Conservation (phyloP, 2,888 invertebrate species). For the Diplazon laetatorius region DNA sequence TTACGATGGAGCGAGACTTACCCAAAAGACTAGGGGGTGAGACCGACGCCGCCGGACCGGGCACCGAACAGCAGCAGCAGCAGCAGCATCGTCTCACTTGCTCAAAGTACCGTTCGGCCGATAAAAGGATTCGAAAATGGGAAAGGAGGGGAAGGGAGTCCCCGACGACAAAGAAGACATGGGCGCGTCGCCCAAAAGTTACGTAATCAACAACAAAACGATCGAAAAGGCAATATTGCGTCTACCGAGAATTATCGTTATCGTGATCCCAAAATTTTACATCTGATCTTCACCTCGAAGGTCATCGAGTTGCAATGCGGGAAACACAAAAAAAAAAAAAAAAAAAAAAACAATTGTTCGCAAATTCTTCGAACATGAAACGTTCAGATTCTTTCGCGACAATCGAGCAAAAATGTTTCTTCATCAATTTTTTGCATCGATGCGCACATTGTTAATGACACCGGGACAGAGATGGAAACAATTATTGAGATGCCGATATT, state of each 20-base stretch:
- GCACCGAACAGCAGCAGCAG: conserved; percentile 51
- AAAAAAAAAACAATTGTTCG: no score
- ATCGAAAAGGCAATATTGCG: neutral
- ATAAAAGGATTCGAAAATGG: conserved; percentile 47
- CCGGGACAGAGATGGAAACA: neutral
- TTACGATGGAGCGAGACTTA: conserved; percentile 74
- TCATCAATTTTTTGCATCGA: neutral
- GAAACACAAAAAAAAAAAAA: no score
- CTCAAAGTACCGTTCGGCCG: conserved; percentile 80
- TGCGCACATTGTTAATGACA: neutral
- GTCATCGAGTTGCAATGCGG: conserved; percentile 42
- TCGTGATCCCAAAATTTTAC: conserved; percentile 10
- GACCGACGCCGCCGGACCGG: conserved; percentile 17
- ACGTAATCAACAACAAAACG: conserved; percentile 32
- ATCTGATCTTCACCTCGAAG: conserved; percentile 39
- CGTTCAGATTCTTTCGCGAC: neutral
- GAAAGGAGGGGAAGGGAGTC: conserved; percentile 30
- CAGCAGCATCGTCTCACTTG: conserved; percentile 73
- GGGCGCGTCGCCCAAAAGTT: conserved; percentile 14
- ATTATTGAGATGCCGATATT: neutral
- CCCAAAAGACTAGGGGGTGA: conserved; percentile 26
- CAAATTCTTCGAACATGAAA: neutral
- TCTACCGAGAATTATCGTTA: neutral
- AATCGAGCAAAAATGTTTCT: neutral
- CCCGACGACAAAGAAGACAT: conserved; percentile 16